A percentile compares a stretch with the other conserved stretches of the same genome.
Evolutionary conservation across 2,888 invertebrate genomes (phyloP).

Genomic region (Therioaphis trifolii): DNA sequence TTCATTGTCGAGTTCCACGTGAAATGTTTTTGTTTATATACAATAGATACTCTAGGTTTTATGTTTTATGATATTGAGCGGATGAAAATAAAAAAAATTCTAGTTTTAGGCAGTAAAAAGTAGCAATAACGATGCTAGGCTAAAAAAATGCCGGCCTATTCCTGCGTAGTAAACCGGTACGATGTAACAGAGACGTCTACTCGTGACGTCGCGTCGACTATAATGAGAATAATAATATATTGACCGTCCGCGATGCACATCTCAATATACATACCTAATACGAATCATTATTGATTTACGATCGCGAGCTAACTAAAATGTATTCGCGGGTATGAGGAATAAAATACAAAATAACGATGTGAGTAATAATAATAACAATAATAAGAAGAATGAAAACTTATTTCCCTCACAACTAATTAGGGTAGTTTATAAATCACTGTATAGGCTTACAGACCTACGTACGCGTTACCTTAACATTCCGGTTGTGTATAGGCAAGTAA

Average conservation of each 20-base stretch:
- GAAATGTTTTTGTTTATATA: too few species aligned
- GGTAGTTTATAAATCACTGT: slow-evolving; percentile 39
- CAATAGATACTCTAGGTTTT: too few species aligned
- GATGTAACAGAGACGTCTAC: background rate
- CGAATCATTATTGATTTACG: slow-evolving; percentile 35
- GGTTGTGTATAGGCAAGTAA: background rate
- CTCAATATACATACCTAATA: background rate
- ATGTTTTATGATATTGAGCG: too few species aligned
- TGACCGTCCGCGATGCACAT: background rate
- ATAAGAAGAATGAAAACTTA: slow-evolving; percentile 7
- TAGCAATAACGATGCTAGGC: too few species aligned
- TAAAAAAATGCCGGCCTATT: background rate
- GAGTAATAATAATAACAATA: background rate
- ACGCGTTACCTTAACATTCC: slow-evolving; percentile 18
- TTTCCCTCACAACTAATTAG: slow-evolving; percentile 23
- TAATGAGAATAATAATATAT: background rate
- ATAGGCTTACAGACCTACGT: background rate
- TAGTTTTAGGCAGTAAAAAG: too few species aligned
- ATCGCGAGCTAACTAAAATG: background rate
- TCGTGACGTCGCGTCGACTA: background rate
- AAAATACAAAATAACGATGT: background rate
- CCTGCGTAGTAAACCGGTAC: background rate
- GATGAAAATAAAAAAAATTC: too few species aligned
- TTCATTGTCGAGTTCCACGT: too few species aligned
- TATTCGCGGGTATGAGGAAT: background rate